Base-by-base conservation (phyloP, 92 coral and sea anemone species). In the Nematostella vectensis region DNA sequence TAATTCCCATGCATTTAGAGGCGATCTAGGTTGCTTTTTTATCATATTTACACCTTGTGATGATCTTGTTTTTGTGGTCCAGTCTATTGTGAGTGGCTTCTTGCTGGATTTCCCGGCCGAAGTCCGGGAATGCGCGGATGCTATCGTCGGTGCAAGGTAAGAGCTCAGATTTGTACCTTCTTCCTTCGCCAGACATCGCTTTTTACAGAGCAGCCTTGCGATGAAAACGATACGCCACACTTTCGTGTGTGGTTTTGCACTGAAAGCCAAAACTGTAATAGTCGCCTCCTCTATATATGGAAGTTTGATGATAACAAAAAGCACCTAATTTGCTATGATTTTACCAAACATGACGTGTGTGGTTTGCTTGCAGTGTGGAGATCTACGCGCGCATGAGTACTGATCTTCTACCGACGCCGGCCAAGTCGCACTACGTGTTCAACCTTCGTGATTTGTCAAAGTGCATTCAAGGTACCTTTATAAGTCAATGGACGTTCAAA, bases 311-410 rank as follows among this genome's bases (percentile, higher is more conserved):
- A n/a, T n/a, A n/a, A n/a, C n/a, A n/a, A n/a, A n/a, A n/a, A n/a
- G n/a, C n/a, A n/a, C n/a, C n/a, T n/a, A n/a, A 11, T 9, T 2
- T 23, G 39, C 13, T 15, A 10, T 11, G 0, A 4, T 11, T 54
- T 0, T 38, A 4, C 26, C 3, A 10, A 20, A 15, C 15, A 11
- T 9, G 18, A n/a, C 8, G n/a, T 0, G 3, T 54, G 16, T 40
- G 28, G 45, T 3, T 47, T 15, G 31, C 25, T 52, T 27, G 4
- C 44, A 91, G 98, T 61, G 98, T 91, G 39, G 98, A 91, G 72
- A 91, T 91, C 66, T 91, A 91, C 69, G 74, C 65, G 11, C 89
- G 98, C 4, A 91, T 91, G 98, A 85, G 95, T 50, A 91, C 98
- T 38, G 98, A 91, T 47, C 74, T 91, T 30, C 82, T 91, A 11